Evolutionary conservation across 1,140 invertebrate genomes (phyloP).

Genomic region (Brachionus manjavacas): DNA sequence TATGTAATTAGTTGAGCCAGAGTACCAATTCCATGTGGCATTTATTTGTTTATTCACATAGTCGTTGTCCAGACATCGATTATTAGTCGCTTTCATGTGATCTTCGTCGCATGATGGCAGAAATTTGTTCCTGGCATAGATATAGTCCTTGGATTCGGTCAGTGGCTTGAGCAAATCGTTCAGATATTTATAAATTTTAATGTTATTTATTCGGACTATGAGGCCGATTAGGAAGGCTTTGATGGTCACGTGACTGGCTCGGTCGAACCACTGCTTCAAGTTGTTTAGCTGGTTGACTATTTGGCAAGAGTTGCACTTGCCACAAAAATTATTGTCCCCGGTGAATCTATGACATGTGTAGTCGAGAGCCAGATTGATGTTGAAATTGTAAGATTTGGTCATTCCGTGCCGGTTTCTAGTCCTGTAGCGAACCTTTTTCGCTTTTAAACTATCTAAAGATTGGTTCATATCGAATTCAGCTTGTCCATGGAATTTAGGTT

Average conservation of each 20-base stretch:
- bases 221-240: slow-evolving; percentile 14
- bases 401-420: neutral
- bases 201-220: neutral
- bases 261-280: slow-evolving; percentile 34
- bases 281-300: slow-evolving; percentile 16
- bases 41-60: slow-evolving; percentile 27
- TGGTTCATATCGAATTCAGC: neutral
- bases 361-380: neutral
- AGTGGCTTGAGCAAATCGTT: slow-evolving; percentile 25
- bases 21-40: slow-evolving; percentile 23
- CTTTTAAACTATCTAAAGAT: slow-evolving; percentile 5
- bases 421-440: neutral
- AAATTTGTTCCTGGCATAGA: slow-evolving; percentile 39
- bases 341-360: slow-evolving; percentile 32
- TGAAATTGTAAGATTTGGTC: slow-evolving; percentile 31
- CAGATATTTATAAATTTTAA: slow-evolving; percentile 29
- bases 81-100: slow-evolving; percentile 31
- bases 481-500: neutral
- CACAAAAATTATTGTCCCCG: slow-evolving; percentile 24
- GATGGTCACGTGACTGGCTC: slow-evolving; percentile 21
- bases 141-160: slow-evolving; percentile 24
- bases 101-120: slow-evolving; percentile 34
- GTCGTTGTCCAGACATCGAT: slow-evolving; percentile 20
- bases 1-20: neutral
- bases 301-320: slow-evolving; percentile 40